A percentile compares a stretch with the other conserved stretches of the same genome.
Conservation (phyloP, 2,797 vertebrate species). For the Menidia menidia region DNA sequence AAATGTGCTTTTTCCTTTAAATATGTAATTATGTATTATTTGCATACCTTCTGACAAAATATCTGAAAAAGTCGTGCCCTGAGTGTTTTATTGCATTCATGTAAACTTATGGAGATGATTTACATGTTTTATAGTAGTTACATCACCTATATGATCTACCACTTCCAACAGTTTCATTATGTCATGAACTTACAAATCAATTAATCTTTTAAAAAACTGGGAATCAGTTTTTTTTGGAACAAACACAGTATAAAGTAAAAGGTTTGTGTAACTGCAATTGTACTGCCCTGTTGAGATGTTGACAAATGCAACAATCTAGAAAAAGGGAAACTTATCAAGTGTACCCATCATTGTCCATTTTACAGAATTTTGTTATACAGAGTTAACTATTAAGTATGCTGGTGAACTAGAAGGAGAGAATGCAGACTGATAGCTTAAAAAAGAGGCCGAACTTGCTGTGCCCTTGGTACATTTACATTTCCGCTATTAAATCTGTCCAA, state of each 20-base stretch:
- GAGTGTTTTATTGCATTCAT: not conserved
- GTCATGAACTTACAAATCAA: constrained; percentile 7
- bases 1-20: too few relatives aligned
- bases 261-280: not conserved
- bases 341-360: not conserved
- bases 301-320: not conserved
- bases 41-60: constrained; percentile 14
- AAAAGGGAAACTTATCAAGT: not conserved
- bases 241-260: not conserved
- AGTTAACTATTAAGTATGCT: not conserved
- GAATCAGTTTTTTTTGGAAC: not conserved
- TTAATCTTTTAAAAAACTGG: constrained; percentile 15
- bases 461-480: not conserved
- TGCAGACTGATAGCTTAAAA: not conserved
- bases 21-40: not conserved
- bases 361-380: not conserved
- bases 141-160: not conserved
- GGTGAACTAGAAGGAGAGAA: not conserved
- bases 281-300: not conserved
- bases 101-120: constrained; percentile 9
- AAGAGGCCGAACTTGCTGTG: not conserved
- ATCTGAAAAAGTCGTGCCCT: not conserved
- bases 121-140: constrained; percentile 12
- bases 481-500: not conserved
- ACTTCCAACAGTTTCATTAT: not conserved